A percentile compares a stretch with the other conserved stretches of the same genome.
phyloP scores from a whole-genome alignment of 2,113 vertebrate species.

The Rhadina sibilatrix region DNA sequence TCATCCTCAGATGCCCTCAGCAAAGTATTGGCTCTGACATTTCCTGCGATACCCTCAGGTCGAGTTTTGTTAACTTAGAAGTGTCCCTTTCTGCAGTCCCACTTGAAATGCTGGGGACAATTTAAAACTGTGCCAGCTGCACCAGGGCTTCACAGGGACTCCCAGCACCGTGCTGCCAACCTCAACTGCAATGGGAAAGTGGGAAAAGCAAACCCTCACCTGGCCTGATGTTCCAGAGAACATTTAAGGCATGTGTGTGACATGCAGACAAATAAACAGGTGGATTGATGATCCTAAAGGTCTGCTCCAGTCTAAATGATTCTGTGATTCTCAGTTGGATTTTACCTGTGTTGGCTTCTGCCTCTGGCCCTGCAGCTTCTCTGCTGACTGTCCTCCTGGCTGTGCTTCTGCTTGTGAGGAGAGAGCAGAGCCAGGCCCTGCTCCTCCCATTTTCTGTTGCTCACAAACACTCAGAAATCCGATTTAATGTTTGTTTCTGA shows the following conservation, averaged over 20 bases:
- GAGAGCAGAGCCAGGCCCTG: neutral
- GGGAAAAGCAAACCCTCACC: neutral
- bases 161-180: neutral
- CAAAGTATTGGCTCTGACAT: neutral
- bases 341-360: neutral
- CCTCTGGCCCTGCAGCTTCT: neutral
- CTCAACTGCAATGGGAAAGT: neutral
- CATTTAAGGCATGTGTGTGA: neutral
- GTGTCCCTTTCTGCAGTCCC: neutral
- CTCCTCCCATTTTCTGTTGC: neutral
- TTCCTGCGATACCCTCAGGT: neutral
- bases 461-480: neutral
- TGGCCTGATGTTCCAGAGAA: fast-evolving
- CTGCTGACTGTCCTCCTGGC: neutral
- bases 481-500: neutral
- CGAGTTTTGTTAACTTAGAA: neutral
- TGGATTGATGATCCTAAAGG: neutral
- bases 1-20: neutral
- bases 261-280: neutral
- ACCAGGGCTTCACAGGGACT: neutral
- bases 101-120: neutral
- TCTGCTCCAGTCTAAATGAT: neutral
- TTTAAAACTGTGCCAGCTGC: neutral
- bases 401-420: neutral
- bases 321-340: neutral